Percentiles rank a stretch among this genome's conserved stretches.
Evolutionary conservation across 2,888 invertebrate genomes (phyloP).

Genomic region (Pristionchus mayeri): DNA sequence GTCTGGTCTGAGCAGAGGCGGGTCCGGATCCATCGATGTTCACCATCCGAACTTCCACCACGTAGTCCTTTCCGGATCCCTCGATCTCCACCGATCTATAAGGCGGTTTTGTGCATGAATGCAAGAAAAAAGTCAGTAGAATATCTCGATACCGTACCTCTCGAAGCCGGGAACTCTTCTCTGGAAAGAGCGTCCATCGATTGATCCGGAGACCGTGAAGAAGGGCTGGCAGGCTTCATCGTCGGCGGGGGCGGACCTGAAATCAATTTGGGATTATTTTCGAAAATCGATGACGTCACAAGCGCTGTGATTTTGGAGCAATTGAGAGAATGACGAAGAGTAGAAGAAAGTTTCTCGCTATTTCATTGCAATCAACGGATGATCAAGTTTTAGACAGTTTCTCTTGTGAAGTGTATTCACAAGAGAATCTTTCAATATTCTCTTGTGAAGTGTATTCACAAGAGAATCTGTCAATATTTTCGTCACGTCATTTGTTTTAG

Average conservation of each 20-base stretch:
- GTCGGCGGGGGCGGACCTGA: slow-evolving; percentile 61
- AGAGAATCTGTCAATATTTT: too few species aligned
- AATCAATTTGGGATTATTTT: background rate
- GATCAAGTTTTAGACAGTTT: too few species aligned
- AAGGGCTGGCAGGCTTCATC: slow-evolving; percentile 67
- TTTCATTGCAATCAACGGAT: too few species aligned
- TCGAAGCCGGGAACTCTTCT: slow-evolving; percentile 53
- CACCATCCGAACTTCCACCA: slow-evolving; percentile 60
- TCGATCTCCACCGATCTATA: slow-evolving; percentile 37
- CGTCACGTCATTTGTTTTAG: too few species aligned
- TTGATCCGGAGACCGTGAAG: slow-evolving; percentile 71
- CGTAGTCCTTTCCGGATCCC: slow-evolving; percentile 44
- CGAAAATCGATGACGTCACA: background rate
- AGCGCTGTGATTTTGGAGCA: too few species aligned
- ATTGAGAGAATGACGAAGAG: too few species aligned
- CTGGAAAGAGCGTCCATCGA: slow-evolving; percentile 59
- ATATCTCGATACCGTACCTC: background rate
- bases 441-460: too few species aligned
- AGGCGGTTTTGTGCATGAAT: background rate
- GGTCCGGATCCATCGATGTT: slow-evolving; percentile 73
- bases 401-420: too few species aligned
- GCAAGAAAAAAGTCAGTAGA: background rate
- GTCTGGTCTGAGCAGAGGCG: slow-evolving; percentile 60
- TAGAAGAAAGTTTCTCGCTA: too few species aligned
- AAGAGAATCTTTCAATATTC: too few species aligned